Base-by-base conservation (phyloP, 2,888 invertebrate species). In the Diaperis boleti region DNA sequence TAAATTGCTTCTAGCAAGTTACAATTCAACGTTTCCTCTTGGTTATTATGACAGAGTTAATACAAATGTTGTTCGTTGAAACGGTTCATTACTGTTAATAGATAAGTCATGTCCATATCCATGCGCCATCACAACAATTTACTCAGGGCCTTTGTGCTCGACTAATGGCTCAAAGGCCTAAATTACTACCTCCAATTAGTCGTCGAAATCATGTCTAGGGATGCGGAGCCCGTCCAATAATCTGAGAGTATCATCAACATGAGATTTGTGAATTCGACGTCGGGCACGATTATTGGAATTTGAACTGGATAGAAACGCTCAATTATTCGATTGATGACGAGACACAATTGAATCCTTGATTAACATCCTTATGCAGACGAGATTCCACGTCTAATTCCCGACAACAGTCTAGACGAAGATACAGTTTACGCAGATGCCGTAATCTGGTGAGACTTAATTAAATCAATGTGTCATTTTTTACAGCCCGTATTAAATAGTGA, bases 141-240 rank as follows among this genome's bases (percentile, higher is more conserved):
- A 26, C 44, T 44, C 35, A n/a, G 18, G 11, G 44, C 62, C 56
- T 62, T 62, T 62, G 52, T 59, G 15, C 17, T 20, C 39, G 14
- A 35, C 41, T 62, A 63, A 63, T 63, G 57, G 57, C 45, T 57
- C 59, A 63, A 63, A 63, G 59, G 57, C 26, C 47, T 44, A 44
- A 62, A 62, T 62, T 50, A 57, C 62, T 62, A 57, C 57, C 41
- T 50, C 62, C 56, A 62, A 62, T 62, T 62, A 57, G 56, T 62
- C 39, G 50, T 39, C 20, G 15, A 62, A 62, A 29, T 56, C 55
- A 35, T 57, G 29, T 41, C 49, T 49, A 13, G 17, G 18, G 44
- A 62, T 56, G 50, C 35, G 31, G 49, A 39, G 8, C 29, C 31
- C 49, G 59, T 15, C 49, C 59, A 49, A 49, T 49, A 56, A 59